phyloP scores from a whole-genome alignment of 2,113 vertebrate genomes.

The Callospermophilus lateralis region DNA sequence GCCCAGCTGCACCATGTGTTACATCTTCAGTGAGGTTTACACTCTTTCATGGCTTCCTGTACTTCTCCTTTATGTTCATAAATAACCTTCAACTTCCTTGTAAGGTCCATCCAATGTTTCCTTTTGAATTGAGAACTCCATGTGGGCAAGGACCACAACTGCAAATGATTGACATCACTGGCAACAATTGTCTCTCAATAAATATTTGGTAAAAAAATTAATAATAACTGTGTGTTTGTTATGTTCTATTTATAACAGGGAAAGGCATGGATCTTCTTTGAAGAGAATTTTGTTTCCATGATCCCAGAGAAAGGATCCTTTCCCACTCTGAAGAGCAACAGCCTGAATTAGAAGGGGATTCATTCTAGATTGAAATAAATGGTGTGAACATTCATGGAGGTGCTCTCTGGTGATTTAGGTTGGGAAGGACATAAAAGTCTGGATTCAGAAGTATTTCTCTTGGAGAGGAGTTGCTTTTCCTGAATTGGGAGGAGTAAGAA shows the following conservation, averaged over 20 bases:
- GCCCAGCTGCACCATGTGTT: too few species aligned
- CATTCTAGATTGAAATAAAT: neutral
- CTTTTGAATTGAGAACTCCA: neutral
- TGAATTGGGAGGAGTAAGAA: neutral
- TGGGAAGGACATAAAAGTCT: neutral
- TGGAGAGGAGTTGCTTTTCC: neutral
- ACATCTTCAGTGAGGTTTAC: neutral
- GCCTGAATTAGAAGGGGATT: neutral
- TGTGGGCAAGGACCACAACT: neutral
- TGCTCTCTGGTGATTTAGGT: neutral
- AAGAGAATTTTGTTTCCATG: neutral
- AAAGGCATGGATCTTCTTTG: constrained; percentile 7
- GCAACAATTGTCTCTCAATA: neutral
- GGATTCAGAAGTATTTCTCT: constrained; percentile 1
- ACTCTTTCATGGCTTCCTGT: neutral
- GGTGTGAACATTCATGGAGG: neutral
- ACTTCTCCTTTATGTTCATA: neutral
- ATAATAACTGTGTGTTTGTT: neutral
- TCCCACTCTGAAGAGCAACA: neutral
- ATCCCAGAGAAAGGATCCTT: neutral
- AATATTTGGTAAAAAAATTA: neutral
- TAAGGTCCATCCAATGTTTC: neutral
- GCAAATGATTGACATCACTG: neutral
- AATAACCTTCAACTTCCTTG: neutral
- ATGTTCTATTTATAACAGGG: neutral